Base-by-base conservation (phyloP, 2,888 invertebrate genomes). In the Lithophane leautieri region DNA sequence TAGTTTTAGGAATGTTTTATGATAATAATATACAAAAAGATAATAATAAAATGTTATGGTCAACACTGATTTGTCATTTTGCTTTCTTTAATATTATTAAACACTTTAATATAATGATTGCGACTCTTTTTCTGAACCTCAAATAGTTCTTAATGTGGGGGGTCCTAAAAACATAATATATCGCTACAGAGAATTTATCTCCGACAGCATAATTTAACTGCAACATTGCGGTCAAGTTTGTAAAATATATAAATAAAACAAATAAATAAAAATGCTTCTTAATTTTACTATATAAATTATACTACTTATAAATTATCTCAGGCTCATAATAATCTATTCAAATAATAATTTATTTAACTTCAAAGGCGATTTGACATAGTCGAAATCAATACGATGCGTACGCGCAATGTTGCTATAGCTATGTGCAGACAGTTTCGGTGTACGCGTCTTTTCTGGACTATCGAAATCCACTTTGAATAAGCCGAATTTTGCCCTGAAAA, bases 401-500 rank as follows among this genome's bases (percentile, higher is more conserved):
- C 90, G 88, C 11, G 95, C 94, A n/a, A 97, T 96, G 73, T 96
- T 93, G 14, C 90, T 89, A 82, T 93, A 96, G 84, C 94, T 95
- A 14, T 91, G 84, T 0, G 95, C 96, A 7, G 97, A 97, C 22
- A 96, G 88, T 82, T 96, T 96, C 0, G 96, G 94, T 2, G 94
- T 96, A 58, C 97, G 92, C 3, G 94, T 94, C 72, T 89, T 93
- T 34, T 95, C 89, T 25, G 94, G 92, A 79, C 94, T 94, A 22
- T 92, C 85, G 85, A 95, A 97, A 82, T 97, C 96, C 7, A 97
- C 96, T 76, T 94, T 93, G 85, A 93, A 96, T 19, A 97, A 89
- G 1, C 97, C 97, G 78, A 97, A 97, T 86, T 95, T 95, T 14
- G 93, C 89, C 28, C 97, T 96, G 93, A 34, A 94, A 94, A 47